Evolutionary conservation across 2,888 invertebrate genomes (phyloP).

Genomic region (Napeogenes inachia): DNA sequence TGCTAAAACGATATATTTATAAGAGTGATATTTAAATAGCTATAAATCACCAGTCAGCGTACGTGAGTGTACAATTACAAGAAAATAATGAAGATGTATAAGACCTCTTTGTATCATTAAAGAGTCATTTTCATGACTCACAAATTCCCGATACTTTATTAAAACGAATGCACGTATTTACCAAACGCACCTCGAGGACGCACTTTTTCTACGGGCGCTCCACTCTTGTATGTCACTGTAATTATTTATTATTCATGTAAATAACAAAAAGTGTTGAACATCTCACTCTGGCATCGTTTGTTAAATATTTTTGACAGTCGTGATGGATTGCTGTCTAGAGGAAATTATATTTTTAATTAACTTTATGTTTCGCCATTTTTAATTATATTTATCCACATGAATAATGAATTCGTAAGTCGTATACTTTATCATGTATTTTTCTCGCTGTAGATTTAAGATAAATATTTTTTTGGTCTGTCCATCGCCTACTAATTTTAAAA

Average conservation of each 20-base stretch:
- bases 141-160: conserved; percentile 15
- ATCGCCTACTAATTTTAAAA: too few relatives aligned
- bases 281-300: neutral
- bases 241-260: neutral
- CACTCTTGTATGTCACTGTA: neutral
- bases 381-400: conserved; percentile 2
- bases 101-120: conserved; percentile 18
- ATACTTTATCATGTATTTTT: neutral
- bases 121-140: conserved; percentile 18
- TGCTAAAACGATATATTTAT: too few relatives aligned
- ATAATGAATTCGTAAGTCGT: conserved; percentile 2
- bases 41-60: neutral
- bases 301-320: conserved; percentile 9
- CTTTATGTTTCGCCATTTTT: neutral
- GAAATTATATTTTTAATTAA: conserved; percentile 7
- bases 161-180: conserved; percentile 13
- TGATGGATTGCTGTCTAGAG: conserved; percentile 9
- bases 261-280: neutral
- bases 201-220: neutral
- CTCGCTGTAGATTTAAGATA: neutral
- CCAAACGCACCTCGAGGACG: conserved; percentile 11
- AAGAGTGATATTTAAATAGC: neutral
- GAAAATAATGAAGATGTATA: conserved; percentile 19
- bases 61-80: conserved; percentile 4
- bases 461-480: neutral